Conservation (phyloP, 1,140 invertebrate species). For the Aphelinus certus region DNA sequence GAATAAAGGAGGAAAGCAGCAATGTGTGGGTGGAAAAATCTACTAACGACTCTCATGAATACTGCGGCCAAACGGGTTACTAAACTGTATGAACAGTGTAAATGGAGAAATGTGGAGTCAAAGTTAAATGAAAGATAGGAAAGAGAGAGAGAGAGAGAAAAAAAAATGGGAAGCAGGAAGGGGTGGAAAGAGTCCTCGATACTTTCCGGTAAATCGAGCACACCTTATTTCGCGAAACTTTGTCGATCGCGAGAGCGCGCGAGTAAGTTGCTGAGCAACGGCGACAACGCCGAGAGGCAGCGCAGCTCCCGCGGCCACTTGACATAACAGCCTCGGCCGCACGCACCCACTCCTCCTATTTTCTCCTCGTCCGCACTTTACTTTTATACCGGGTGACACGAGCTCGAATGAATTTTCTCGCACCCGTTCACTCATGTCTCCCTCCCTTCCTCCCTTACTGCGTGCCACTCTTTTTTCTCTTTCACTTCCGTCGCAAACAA, state of each 20-base stretch:
- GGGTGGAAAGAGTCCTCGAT: not conserved
- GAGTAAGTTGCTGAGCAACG: not conserved
- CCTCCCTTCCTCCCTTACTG: not conserved
- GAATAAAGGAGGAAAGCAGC: too few species aligned
- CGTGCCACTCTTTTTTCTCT: not conserved
- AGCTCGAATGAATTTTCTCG: not conserved
- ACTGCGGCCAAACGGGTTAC: too few species aligned
- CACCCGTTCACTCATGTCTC: not conserved
- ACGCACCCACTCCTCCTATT: not conserved
- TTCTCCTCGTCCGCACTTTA: not conserved
- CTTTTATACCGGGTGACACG: not conserved
- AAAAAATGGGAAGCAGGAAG: too few species aligned
- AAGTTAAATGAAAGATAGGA: not conserved
- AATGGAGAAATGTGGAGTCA: too few species aligned
- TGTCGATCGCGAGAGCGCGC: not conserved
- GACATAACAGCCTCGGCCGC: constrained; percentile 19
- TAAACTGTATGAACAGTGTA: too few species aligned
- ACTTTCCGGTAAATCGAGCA: constrained; percentile 1
- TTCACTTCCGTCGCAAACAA: too few species aligned
- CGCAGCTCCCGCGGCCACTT: constrained; percentile 6
- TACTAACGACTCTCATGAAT: too few species aligned
- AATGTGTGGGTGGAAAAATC: too few species aligned
- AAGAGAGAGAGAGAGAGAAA: not conserved
- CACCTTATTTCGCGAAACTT: constrained; percentile 16
- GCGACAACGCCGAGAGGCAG: not conserved